Base-by-base conservation (phyloP, 2,113 vertebrate species). In the Sitta europaea region DNA sequence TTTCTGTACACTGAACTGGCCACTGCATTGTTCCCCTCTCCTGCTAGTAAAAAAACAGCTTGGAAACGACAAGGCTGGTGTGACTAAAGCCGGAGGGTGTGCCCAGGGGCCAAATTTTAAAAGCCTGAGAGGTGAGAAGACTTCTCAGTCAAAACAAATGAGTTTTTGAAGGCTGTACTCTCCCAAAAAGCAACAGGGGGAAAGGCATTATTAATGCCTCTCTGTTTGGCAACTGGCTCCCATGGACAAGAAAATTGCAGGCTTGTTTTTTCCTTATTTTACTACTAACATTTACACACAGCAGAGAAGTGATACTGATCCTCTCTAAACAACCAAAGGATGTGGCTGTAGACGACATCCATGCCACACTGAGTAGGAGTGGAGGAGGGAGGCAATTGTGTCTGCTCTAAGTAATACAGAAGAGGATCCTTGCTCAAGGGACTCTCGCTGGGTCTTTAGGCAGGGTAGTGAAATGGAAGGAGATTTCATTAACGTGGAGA, bases 211-310 rank as follows among this genome's bases (percentile, higher is more conserved):
- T 40, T 59, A 90, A 75, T 48, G 53, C 31, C 35, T 66, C 35
- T 28, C 42, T 73, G 48, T 66, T 80, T 15, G 4, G 33, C 51
- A 66, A 7, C 29, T 31, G 45, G 45, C 19, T 94, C 33, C 58
- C 63, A 45, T 1, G 12, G 18, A 72, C 12, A 8, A 83, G 35
- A 43, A 57, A 76, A 57, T 21, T 4, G 2, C 0, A 0, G 73
- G 45, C 6, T 24, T 86, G 28, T 73, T 66, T 47, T 68, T 63
- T 80, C 33, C 29, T 76, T 33, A 31, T 54, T 82, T 80, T 70
- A 31, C 36, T n/a, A 31, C 11, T 43, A 38, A 42, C 12, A 15
- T 45, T 71, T 31, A 29, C 47, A 55, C 20, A 14, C 10, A 40
- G 18, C n/a, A 47, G n/a, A 15, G 38, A 36, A 57, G 48, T 19